Conservation (phyloP, 1,140 invertebrate species). For the Thaumatotibia leucotreta region DNA sequence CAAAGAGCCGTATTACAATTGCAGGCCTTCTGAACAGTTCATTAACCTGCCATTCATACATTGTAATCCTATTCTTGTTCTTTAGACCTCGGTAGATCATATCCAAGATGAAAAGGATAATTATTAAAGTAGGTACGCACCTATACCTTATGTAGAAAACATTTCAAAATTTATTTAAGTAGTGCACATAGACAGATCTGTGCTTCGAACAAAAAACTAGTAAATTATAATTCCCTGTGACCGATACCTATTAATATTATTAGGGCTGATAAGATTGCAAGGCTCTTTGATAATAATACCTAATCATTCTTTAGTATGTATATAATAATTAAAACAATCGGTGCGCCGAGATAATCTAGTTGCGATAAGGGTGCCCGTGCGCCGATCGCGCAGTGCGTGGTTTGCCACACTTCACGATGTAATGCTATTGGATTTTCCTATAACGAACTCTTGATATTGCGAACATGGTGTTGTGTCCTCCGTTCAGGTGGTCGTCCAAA, state of each 20-base stretch:
- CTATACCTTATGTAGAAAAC: too few relatives aligned
- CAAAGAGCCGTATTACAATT: too few relatives aligned
- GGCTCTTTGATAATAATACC: constrained; percentile 52
- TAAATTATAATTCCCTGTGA: constrained; percentile 20
- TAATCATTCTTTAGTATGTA: constrained; percentile 60
- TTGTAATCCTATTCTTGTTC: too few relatives aligned
- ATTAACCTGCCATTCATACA: too few relatives aligned
- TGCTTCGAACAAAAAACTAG: background rate
- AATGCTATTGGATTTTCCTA: background rate
- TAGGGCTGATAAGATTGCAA: constrained; percentile 66
- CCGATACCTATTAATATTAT: constrained; percentile 49
- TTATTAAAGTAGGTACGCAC: too few relatives aligned
- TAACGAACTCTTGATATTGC: constrained; percentile 8
- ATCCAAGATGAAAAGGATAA: too few relatives aligned
- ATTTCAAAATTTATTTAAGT: too few relatives aligned
- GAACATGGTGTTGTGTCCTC: constrained; percentile 69
- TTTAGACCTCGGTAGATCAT: too few relatives aligned
- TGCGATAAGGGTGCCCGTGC: constrained; percentile 57
- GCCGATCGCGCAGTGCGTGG: constrained; percentile 44
- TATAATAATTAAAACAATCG: constrained; percentile 74
- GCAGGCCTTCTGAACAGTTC: too few relatives aligned
- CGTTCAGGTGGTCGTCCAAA: constrained; percentile 58
- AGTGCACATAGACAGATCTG: too few relatives aligned
- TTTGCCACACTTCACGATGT: constrained; percentile 15
- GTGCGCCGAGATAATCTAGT: constrained; percentile 63